These are phyloP conservation scores for Rousettus leschenaultii DNA, from an alignment of 2,113 vertebrate species.

Conservation along the genomic window DNA sequence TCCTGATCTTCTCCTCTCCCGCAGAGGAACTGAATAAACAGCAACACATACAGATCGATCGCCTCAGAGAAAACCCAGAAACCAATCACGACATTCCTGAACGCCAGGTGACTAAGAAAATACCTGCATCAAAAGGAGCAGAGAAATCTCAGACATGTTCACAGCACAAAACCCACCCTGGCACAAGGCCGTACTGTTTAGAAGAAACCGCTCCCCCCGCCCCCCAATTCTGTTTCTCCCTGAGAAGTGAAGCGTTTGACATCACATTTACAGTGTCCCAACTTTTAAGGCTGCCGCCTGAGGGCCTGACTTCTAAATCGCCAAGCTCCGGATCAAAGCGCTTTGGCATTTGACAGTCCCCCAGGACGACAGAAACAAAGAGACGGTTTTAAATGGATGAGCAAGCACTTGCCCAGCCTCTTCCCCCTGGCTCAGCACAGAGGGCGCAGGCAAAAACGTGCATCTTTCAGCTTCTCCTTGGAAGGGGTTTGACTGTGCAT, in stretches of 20 bases:
- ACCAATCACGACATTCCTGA: background rate
- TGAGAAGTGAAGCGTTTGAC: background rate
- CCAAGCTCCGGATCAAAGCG: background rate
- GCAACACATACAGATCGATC: background rate
- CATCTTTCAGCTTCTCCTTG: background rate
- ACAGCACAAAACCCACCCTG: background rate
- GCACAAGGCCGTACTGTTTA: background rate
- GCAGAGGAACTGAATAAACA: background rate
- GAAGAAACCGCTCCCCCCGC: too few species aligned
- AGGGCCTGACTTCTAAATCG: background rate
- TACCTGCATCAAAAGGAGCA: background rate
- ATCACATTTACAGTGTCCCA: background rate
- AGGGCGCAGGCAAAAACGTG: background rate
- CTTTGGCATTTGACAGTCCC: background rate
- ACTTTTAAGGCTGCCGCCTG: rapidly evolving
- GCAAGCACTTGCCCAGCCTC: background rate
- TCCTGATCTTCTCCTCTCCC: background rate
- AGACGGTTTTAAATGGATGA: background rate
- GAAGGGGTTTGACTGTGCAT: background rate
- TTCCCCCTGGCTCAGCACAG: background rate
- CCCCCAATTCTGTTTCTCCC: too few species aligned
- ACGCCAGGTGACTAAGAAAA: background rate
- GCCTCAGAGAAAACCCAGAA: background rate
- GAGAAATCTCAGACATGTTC: background rate
- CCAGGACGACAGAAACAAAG: background rate